Evolutionary conservation across 2,797 vertebrate genomes (phyloP).

Genomic region (Phataginus tetradactyla): DNA sequence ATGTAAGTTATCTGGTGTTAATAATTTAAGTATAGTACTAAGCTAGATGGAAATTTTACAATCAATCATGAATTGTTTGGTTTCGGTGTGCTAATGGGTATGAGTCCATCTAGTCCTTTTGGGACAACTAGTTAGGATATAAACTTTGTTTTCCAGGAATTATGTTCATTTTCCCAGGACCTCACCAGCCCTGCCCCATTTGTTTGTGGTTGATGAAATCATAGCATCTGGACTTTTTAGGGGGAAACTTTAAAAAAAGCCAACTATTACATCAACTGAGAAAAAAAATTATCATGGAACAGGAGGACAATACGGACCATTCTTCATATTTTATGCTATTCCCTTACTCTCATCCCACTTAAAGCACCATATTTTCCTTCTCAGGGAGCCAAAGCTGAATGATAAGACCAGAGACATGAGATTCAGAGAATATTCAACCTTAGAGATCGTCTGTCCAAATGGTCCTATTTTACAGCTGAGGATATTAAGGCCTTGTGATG

Average conservation of each 20-base stretch:
- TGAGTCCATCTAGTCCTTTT: constrained; percentile 34
- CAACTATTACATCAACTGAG: constrained; percentile 77
- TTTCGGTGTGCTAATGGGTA: constrained; percentile 54
- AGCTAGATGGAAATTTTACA: constrained; percentile 53
- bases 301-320: constrained; percentile 66
- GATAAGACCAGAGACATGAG: constrained; percentile 32
- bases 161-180: constrained; percentile 70
- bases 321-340: constrained; percentile 28
- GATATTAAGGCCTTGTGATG: not conserved
- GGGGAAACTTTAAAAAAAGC: constrained; percentile 74
- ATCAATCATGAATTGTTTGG: constrained; percentile 69
- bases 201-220: constrained; percentile 81
- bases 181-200: constrained; percentile 73
- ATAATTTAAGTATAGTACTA: constrained; percentile 65
- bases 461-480: not conserved
- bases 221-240: constrained; percentile 77
- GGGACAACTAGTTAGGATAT: constrained; percentile 48
- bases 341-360: constrained; percentile 40
- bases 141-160: constrained; percentile 71
- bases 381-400: constrained; percentile 25
- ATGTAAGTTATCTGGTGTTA: constrained; percentile 70
- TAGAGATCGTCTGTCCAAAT: constrained; percentile 25
- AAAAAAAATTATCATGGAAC: constrained; percentile 63
- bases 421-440: not conserved
- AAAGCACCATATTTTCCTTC: constrained; percentile 45